phyloP scores from a whole-genome alignment of 92 coral and sea anemone genomes.

The Pocillopora meandrina region DNA sequence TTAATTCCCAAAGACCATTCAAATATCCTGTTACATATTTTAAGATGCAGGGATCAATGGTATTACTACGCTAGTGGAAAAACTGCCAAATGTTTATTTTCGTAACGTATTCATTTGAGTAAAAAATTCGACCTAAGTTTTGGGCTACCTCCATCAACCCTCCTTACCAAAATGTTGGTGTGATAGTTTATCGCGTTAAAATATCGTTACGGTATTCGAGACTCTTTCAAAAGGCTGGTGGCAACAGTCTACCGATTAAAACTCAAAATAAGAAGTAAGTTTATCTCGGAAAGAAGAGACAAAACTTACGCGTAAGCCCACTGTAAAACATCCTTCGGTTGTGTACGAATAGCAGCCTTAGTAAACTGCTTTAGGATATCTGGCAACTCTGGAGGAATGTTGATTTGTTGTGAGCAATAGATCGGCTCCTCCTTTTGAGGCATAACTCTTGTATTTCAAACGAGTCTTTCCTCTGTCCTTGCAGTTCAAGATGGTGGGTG shows the following conservation, averaged over 20 bases:
- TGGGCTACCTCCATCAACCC: too few species aligned
- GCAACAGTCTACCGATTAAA: background rate
- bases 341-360: constrained; percentile 96
- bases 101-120: too few species aligned
- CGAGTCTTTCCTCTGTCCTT: background rate
- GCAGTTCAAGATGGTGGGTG: constrained; percentile 31
- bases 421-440: constrained; percentile 95
- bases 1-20: too few species aligned
- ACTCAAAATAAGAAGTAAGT: background rate
- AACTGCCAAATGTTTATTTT: too few species aligned
- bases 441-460: constrained; percentile 50
- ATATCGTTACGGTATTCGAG: too few species aligned
- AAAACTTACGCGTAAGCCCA: constrained; percentile 94
- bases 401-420: constrained; percentile 98
- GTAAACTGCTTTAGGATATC: constrained; percentile 97
- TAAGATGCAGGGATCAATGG: too few species aligned
- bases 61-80: too few species aligned
- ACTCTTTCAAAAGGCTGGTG: too few species aligned
- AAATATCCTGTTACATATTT: too few species aligned
- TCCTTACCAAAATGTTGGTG: too few species aligned
- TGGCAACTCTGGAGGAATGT: constrained; percentile 98
- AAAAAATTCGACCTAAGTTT: too few species aligned
- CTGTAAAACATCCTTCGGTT: constrained; percentile 91
- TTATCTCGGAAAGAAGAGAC: background rate
- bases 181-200: too few species aligned